Base-by-base conservation (phyloP, 2,113 vertebrate genomes). In the Centropus bengalensis region DNA sequence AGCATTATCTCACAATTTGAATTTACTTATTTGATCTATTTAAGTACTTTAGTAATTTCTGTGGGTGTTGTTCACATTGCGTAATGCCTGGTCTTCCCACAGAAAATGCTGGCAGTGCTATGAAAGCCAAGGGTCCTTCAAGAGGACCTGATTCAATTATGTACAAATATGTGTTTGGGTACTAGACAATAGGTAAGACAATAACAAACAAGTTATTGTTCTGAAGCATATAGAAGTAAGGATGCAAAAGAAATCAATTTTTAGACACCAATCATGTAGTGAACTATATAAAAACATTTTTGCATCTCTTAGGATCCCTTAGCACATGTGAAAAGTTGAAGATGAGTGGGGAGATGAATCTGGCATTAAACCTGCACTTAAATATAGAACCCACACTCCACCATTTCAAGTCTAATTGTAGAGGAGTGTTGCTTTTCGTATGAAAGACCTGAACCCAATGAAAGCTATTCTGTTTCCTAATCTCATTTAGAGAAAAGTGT, bases 381-480 rank as follows among this genome's bases (percentile, higher is more conserved):
- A 55, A 63, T n/a, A 11, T 62, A 86, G 56, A 66, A 88, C 74
- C 5, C 69, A 59, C 16, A 70, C 8, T 47, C 5, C 14, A 59
- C 17, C 26, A 30, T 86, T 95, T 88, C 81, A 68, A 88, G 33
- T 64, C 54, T 49, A 86, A 21, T 20, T 87, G 44, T 69, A 89
- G 80, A 71, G 7, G 13, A 18, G 33, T 32, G n/a, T 11, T 63
- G 20, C 23, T 91, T 89, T 93, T 77, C 40, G 10, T 49, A 64
- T 13, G 30, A 68, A 91, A 89, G 54, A 33, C 19, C 60, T 69
- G 30, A 70, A 85, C n/a, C 32, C 44, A 82, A 69, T 89, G 49
- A 32, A 91, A 76, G 45, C 62, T 89, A 32, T 38, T 90, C 77
- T 86, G 28, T 94, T 94, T 93, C 64, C 60, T 82, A 92, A 89